Conservation (phyloP, 2,797 vertebrate species). For the Coccyzus lansbergi region DNA sequence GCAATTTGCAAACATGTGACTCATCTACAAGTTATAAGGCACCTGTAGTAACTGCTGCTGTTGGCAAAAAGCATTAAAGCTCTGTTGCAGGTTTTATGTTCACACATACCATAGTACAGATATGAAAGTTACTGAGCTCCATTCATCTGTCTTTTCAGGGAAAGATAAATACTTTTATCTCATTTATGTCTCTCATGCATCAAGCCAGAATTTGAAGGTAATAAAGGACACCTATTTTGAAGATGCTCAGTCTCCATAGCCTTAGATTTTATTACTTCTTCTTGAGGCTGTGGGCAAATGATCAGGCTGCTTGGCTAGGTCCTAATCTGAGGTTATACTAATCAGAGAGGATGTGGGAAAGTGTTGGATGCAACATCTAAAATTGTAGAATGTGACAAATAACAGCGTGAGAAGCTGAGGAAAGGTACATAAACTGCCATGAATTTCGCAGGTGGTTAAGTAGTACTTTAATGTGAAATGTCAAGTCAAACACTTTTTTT, state of each 20-base stretch:
- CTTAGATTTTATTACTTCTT: neutral
- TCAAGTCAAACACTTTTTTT: neutral
- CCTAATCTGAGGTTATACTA: neutral
- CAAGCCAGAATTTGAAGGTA: neutral
- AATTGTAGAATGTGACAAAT: neutral
- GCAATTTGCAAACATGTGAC: constrained; percentile 2
- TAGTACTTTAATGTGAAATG: neutral
- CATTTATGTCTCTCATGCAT: neutral
- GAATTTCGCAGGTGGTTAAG: neutral
- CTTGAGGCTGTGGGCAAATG: neutral
- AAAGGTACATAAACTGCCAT: neutral
- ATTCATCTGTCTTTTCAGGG: neutral
- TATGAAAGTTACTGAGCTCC: neutral
- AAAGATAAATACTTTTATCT: neutral
- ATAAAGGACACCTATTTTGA: neutral
- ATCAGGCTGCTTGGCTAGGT: neutral
- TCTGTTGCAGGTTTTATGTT: neutral
- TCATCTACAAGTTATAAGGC: constrained; percentile 44
- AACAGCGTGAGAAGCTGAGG: neutral
- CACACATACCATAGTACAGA: neutral
- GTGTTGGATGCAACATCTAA: accelerated
- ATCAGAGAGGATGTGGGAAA: neutral
- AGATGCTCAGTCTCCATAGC: neutral
- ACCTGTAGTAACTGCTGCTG: constrained; percentile 46
- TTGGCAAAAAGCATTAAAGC: constrained; percentile 14